Conservation (phyloP, 2,888 invertebrate genomes). For the Pemphredon lugubris region DNA sequence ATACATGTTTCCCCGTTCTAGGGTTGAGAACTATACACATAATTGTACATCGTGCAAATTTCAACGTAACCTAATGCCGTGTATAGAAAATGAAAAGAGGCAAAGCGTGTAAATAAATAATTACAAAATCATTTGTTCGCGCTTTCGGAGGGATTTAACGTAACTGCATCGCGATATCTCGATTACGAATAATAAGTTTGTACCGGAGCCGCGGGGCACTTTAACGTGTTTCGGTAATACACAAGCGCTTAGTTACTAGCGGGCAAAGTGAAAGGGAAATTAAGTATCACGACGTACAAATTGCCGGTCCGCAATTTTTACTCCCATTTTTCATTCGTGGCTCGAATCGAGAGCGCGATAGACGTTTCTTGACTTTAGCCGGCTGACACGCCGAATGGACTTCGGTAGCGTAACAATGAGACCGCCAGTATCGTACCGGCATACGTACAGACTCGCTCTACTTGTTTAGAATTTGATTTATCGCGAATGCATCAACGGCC, state of each 20-base stretch:
- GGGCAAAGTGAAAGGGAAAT: slow-evolving; percentile 52
- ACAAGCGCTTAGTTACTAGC: slow-evolving; percentile 2
- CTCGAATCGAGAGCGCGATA: not conserved
- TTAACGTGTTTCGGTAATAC: slow-evolving; percentile 36
- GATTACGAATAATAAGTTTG: too few relatives aligned
- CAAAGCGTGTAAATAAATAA: too few relatives aligned
- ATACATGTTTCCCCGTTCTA: too few relatives aligned
- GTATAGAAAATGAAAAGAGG: too few relatives aligned
- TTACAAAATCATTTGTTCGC: too few relatives aligned
- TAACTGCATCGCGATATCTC: not conserved
- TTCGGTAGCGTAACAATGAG: not conserved
- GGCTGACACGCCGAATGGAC: not conserved
- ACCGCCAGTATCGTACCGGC: not conserved
- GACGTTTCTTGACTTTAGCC: not conserved
- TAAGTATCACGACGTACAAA: slow-evolving; percentile 39
- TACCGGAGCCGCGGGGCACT: slow-evolving; percentile 7
- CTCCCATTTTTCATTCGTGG: slow-evolving; percentile 10
- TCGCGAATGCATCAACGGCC: too few relatives aligned
- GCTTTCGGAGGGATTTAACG: not conserved
- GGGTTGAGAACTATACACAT: too few relatives aligned
- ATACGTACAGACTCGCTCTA: too few relatives aligned
- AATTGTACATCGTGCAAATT: too few relatives aligned
- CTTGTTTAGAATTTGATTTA: too few relatives aligned
- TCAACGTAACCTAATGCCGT: too few relatives aligned
- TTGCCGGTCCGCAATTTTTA: slow-evolving; percentile 24